Base-by-base conservation (phyloP, 1,140 invertebrate genomes). In the Drosophila tristis region DNA sequence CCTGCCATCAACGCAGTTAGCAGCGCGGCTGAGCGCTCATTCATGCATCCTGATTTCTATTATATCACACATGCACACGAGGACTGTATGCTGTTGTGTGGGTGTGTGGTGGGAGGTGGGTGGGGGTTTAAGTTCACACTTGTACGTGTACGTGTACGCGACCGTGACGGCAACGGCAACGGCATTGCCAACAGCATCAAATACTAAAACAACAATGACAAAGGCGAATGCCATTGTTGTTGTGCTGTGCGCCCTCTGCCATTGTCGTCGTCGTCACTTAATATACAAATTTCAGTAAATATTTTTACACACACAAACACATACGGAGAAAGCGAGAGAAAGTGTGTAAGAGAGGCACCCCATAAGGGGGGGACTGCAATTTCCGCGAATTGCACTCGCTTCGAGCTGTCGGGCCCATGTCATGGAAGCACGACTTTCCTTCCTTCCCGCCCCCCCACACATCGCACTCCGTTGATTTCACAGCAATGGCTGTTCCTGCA, bases 271-370 rank as follows among this genome's bases (percentile, higher is more conserved):
- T 76, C 85, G 85, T 79, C 84, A 89, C 79, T 89, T 89, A 89
- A 84, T 89, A 89, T 77, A 89, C 84, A 84, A 87, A 89, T 84
- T 89, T 89, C 84, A 80, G 84, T 87, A 89, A 87, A 87, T 87
- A 87, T 87, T 87, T 89, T 74, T 58, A 72, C 76, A 71, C 64
- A 58, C 44, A 55, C 44, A 59, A 42, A 54, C 48, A 43, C 25
- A 61, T 42, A 53, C 8, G 47, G 44, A 47, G 11, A 13, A 39
- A 13, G 11, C 13, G 11, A 5, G 11, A 13, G 4, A 5, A 8
- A 9, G 31, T 11, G 31, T 35, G 29, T 31, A 3, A 35, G 35
- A 39, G 35, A 39, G 35, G 35, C 20, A 15, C 51, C 43, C 43
- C 29, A 59, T 45, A 44, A 20, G 1, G 9, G 26, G 31, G 39